phyloP scores from a whole-genome alignment of 2,113 vertebrate genomes.

The Sceloporus undulatus region DNA sequence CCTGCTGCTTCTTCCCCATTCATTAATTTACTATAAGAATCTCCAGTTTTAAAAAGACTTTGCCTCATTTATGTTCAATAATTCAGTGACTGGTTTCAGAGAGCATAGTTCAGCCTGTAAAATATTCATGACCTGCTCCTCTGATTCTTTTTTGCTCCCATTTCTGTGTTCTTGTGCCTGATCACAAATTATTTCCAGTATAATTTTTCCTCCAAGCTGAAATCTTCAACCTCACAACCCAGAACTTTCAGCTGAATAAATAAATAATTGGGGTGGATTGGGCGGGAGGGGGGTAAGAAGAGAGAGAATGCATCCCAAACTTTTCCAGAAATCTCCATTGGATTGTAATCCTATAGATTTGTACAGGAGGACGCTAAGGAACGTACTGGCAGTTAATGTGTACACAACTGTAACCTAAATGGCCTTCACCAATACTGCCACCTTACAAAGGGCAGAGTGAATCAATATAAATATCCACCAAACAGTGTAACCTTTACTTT shows the following conservation, averaged over 20 bases:
- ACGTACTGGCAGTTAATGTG: neutral
- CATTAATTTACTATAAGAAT: conserved; percentile 8
- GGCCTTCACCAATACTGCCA: neutral
- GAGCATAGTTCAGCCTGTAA: conserved; percentile 23
- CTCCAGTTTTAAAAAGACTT: conserved; percentile 29
- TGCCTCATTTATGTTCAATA: conserved; percentile 26
- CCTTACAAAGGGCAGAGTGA: neutral
- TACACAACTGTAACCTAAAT: neutral
- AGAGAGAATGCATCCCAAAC: neutral
- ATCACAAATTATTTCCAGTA: conserved; percentile 7
- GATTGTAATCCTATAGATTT: neutral
- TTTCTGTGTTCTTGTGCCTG: neutral
- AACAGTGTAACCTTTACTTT: no score
- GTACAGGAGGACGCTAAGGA: no score
- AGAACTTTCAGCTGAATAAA: neutral
- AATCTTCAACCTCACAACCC: conserved; percentile 11
- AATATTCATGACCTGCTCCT: conserved; percentile 32
- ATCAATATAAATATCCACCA: no score
- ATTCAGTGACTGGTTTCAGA: neutral
- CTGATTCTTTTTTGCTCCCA: conserved; percentile 15
- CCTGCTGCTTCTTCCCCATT: conserved; percentile 2
- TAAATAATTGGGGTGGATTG: neutral
- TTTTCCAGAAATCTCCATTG: neutral
- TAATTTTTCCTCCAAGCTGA: neutral
- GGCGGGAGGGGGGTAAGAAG: no score